Base-by-base conservation (phyloP, 2,888 invertebrate genomes). In the Timema podura region DNA sequence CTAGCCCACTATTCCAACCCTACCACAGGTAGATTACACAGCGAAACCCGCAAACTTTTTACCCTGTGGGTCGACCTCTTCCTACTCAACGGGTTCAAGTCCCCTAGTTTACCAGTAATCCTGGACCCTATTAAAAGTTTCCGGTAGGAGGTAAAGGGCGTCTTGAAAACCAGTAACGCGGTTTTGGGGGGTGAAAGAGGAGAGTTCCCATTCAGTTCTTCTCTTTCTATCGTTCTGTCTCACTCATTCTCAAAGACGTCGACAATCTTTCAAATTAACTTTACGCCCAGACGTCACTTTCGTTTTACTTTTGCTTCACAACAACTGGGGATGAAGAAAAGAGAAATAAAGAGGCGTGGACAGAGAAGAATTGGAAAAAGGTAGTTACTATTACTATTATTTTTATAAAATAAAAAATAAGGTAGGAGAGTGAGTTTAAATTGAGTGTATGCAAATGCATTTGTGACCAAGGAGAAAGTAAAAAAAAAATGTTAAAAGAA, bases 71-170 rank as follows among this genome's bases (percentile, higher is more conserved):
- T 30, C 30, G 30, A 30, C 30, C 30, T 30, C 30, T 30, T 30
- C 30, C 3, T 30, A 30, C 30, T 3, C 30, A 3, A 30, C 30
- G 30, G 30, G 30, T 30, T 30, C 30, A 30, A 30, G 30, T 30
- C 30, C 30, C 30, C 30, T 30, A 30, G 30, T 30, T 30, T 30
- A 30, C 61, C 47, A 30, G 57, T 71, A 71, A 71, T 71, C 71
- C 69, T 61, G 61, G 64, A 71, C 71, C 69, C 69, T 67, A 71
- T 71, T 71, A 71, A 71, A 69, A 71, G 69, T 71, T 71, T 69
- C 67, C 61, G 49, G 48, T 67, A 15, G 51, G 67, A 64, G 49
- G 68, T 30, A 5, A 3, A n/a, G 51, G 51, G 51, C n/a, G 30
- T 30, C 30, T 30, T 30, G 30, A 30, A 30, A 30, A 30, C 30